Percentiles rank a stretch among this genome's conserved stretches.
Conservation (phyloP, 2,113 vertebrate genomes). For the Blennius ocellaris region DNA sequence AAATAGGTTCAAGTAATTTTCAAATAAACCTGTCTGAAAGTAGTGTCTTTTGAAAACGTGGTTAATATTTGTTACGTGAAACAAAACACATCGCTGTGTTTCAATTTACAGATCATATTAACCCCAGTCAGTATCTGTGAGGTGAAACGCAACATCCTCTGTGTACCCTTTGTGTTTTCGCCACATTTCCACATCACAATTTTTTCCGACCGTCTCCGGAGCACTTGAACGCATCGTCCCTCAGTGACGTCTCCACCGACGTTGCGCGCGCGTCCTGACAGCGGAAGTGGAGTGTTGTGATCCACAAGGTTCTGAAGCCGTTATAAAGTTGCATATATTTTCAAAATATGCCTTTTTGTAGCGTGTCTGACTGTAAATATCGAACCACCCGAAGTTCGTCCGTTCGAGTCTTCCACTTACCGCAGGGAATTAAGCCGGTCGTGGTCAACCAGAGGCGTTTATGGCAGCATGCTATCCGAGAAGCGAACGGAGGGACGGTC, state of each 20-base stretch:
- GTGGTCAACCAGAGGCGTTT: conserved; percentile 37
- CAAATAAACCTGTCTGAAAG: no score
- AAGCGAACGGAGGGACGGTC: conserved; percentile 33
- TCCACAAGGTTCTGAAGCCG: background rate
- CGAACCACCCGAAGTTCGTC: background rate
- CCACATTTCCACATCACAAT: no score
- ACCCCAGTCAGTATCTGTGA: no score
- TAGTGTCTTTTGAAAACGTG: no score
- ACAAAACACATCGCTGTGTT: no score
- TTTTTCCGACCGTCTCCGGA: no score
- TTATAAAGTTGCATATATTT: background rate
- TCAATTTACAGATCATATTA: no score
- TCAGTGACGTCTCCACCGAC: background rate
- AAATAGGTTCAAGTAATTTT: no score
- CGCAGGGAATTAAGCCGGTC: background rate
- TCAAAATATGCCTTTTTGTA: conserved; percentile 50
- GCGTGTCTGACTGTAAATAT: conserved; percentile 52
- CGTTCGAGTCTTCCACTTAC: conserved; percentile 48
- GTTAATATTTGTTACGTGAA: no score
- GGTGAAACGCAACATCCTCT: no score
- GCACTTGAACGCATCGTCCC: no score
- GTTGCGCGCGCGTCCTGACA: conserved; percentile 47
- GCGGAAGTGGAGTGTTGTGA: conserved; percentile 56
- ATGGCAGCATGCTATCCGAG: conserved; percentile 47
- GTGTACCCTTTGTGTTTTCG: no score